Evolutionary conservation across 2,888 invertebrate genomes (phyloP).

Genomic region (Xestia rhomboidea): DNA sequence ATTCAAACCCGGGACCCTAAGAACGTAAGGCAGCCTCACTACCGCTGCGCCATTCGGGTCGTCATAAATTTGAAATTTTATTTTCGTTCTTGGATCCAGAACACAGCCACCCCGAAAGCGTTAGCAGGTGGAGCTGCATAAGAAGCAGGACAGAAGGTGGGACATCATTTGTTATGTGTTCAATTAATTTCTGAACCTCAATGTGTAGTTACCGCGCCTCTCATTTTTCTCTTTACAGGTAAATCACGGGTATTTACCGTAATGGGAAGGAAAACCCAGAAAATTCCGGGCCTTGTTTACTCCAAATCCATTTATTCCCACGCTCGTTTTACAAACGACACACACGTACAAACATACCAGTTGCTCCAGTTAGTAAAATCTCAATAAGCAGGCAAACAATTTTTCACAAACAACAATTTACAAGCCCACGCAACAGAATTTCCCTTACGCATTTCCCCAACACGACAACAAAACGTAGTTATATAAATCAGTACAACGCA

Average conservation of each 20-base stretch:
- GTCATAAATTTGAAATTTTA: no score
- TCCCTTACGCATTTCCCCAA: constrained; percentile 21
- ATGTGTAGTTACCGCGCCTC: not conserved
- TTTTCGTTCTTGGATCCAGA: not conserved
- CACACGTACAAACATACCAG: not conserved
- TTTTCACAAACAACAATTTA: constrained; percentile 46
- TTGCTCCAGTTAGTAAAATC: constrained; percentile 17
- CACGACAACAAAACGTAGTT: constrained; percentile 14
- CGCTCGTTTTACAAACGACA: not conserved
- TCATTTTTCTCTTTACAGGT: not conserved
- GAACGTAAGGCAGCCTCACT: no score
- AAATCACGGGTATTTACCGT: not conserved
- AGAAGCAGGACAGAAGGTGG: not conserved
- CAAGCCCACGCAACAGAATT: constrained; percentile 28
- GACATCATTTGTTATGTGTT: not conserved
- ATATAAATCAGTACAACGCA: constrained; percentile 11
- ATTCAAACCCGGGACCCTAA: no score
- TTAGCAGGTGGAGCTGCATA: not conserved
- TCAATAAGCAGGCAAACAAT: constrained; percentile 15
- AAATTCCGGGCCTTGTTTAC: constrained; percentile 19
- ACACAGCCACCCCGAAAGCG: not conserved
- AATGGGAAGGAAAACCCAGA: not conserved
- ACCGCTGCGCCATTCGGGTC: no score
- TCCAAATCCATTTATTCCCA: constrained; percentile 6
- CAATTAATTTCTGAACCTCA: not conserved